Evolutionary conservation across 2,797 vertebrate genomes (phyloP).

Genomic region (Scleropages formosus): DNA sequence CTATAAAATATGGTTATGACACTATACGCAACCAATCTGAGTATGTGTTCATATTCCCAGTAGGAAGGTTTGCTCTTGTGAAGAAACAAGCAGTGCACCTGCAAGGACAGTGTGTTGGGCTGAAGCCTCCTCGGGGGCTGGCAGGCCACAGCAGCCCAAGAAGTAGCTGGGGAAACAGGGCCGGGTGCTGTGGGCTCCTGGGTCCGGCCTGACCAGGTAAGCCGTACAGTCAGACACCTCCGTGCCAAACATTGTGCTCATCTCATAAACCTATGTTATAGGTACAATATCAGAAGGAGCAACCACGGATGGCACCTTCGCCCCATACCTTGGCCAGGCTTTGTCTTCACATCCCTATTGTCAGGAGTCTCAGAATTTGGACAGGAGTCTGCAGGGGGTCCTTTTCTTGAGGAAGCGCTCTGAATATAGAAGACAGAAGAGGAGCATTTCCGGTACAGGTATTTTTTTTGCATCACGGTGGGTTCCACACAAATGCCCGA

Average conservation of each 20-base stretch:
- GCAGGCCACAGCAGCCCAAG: conserved; percentile 79
- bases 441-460: neutral
- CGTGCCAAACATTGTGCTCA: neutral
- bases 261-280: neutral
- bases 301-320: neutral
- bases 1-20: no score
- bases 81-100: no score
- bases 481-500: neutral
- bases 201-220: conserved; percentile 38
- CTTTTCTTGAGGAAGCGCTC: conserved; percentile 4
- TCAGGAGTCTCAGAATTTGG: neutral
- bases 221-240: neutral
- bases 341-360: neutral
- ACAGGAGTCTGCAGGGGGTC: neutral
- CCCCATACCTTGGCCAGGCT: conserved; percentile 13
- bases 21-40: no score
- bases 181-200: neutral
- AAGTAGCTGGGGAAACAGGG: conserved; percentile 45
- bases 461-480: conserved; percentile 1
- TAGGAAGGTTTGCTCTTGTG: no score
- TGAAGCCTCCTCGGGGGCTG: conserved; percentile 41
- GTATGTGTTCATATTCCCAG: no score
- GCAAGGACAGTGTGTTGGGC: neutral
- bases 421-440: neutral
- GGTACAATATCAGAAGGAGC: neutral